Evolutionary conservation across 2,888 invertebrate species (phyloP), one percentile per base, ranked within the genome.

Genomic region (Sarcophaga subvicina): DNA sequence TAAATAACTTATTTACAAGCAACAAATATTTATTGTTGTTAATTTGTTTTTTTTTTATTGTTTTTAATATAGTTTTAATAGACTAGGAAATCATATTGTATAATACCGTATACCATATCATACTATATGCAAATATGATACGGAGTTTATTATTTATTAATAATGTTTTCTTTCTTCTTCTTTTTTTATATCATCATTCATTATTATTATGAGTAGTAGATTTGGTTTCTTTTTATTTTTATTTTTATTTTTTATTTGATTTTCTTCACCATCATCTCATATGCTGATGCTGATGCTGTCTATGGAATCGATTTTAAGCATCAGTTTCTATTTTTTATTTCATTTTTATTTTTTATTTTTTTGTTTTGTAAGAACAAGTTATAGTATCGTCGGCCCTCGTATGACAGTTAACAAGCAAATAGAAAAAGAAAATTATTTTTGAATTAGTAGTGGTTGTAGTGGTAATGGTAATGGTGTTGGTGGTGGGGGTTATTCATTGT

Each of bases 131-230:
- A 59, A 59, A 59, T 17, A 59, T n/a, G n/a, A 59, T 17, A 59
- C n/a, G 14, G 14, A 59, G 14, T 59, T 71, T 54, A 71, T 54
- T 63, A 71, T 79, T 63, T 37, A 49, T 37, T 60, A 47, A 60
- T n/a, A 25, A n/a, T 10, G 47, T 70, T 25, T 49, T 69, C 3
- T 37, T 37, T 37, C 5, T 25, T 22, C 25, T 17, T 49, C 25
- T 49, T 25, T 70, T 25, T 22, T 11, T n/a, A 45, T 69, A 78
- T 78, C 62, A 17, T 62, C 37, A 37, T 70, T 69, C 60, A 69
- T 62, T 47, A 69, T 47, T 78, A 77, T 69, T 60, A 69, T 69
- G 69, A 62, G 17, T 79, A 62, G 17, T 79, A 10, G n/a, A 47
- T 69, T 78, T 45, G 12, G 27, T 78, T 4, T 78, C 25, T 69